Percentiles rank a stretch among this genome's conserved stretches.
Evolutionary conservation across 2,113 vertebrate genomes (phyloP).

Genomic region (Coturnix japonica): DNA sequence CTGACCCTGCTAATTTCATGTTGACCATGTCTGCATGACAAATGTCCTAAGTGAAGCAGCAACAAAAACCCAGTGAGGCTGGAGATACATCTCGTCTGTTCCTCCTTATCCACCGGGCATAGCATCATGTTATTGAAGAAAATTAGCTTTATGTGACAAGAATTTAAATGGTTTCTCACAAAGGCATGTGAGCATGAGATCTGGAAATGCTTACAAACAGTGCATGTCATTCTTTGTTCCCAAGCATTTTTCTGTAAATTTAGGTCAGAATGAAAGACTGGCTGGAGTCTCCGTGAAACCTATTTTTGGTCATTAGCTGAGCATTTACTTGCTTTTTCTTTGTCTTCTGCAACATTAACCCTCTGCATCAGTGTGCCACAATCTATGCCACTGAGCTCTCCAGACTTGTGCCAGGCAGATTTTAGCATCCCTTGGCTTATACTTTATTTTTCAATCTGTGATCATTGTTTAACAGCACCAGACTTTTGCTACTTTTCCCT

Average conservation of each 20-base stretch:
- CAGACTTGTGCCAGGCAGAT: neutral
- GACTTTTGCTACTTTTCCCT: neutral
- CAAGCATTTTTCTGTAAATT: neutral
- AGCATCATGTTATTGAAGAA: neutral
- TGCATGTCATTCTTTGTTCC: neutral
- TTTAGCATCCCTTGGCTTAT: neutral
- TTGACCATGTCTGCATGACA: neutral
- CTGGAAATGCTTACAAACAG: neutral
- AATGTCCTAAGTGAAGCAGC: neutral
- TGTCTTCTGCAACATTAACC: neutral
- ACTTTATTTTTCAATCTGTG: neutral
- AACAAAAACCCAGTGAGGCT: neutral
- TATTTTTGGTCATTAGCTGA: neutral
- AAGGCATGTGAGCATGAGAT: neutral
- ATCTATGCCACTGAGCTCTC: accelerated
- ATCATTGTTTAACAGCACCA: neutral
- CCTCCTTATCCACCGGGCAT: neutral
- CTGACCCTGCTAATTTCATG: neutral
- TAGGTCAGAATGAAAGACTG: neutral
- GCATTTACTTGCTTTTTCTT: neutral
- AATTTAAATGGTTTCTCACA: neutral
- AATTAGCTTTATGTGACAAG: neutral
- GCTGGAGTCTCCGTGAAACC: neutral
- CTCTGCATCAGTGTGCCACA: neutral
- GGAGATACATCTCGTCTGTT: neutral